phyloP scores from a whole-genome alignment of 2,888 invertebrate genomes.

The Zeuzera pyrina region DNA sequence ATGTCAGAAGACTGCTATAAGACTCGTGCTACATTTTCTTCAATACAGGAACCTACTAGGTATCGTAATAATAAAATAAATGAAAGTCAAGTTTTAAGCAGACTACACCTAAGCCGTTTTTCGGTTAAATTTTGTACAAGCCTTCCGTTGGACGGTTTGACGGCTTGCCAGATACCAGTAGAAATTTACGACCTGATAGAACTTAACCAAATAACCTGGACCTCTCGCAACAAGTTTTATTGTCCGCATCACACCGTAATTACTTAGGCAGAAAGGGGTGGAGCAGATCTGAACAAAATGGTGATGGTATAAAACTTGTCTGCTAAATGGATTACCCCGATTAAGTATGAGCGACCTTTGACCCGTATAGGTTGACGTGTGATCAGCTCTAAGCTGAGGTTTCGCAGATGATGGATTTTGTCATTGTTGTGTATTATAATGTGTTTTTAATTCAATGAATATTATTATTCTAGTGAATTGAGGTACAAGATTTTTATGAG shows the following conservation, averaged over 20 bases:
- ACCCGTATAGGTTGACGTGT: conserved; percentile 53
- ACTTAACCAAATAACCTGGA: conserved; percentile 39
- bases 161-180: conserved; percentile 53
- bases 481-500: no score
- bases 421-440: no score
- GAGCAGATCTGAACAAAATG: conserved; percentile 32
- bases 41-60: no score
- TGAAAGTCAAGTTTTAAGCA: neutral
- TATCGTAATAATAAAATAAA: neutral
- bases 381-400: conserved; percentile 40
- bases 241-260: conserved; percentile 15
- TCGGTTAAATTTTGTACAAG: conserved; percentile 43
- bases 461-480: no score
- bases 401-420: conserved; percentile 24
- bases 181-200: conserved; percentile 68
- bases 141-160: conserved; percentile 40
- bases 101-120: conserved; percentile 17
- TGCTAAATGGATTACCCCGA: conserved; percentile 61
- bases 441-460: no score
- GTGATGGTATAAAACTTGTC: conserved; percentile 52
- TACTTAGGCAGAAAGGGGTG: conserved; percentile 16
- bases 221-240: conserved; percentile 31
- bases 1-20: no score
- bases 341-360: conserved; percentile 58
- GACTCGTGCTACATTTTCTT: no score